phyloP scores from a whole-genome alignment of 2,797 vertebrate species.

The Simalia tracyae region DNA sequence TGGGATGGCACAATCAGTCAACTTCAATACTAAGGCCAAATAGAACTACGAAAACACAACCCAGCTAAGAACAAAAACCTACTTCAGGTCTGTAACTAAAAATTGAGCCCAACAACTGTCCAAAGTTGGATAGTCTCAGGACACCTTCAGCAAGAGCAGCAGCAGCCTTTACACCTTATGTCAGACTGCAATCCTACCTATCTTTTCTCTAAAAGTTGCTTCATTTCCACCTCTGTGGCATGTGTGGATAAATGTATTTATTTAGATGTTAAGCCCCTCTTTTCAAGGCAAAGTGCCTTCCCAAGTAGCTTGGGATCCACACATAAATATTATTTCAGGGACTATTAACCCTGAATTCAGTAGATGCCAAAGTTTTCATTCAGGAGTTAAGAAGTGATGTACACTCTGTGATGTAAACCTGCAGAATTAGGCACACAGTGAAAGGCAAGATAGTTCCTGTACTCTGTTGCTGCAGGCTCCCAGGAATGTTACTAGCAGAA shows the following conservation, averaged over 20 bases:
- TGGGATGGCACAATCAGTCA: background rate
- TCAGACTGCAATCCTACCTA: background rate
- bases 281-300: background rate
- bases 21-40: background rate
- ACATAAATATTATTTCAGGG: background rate
- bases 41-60: background rate
- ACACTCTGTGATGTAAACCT: conserved; percentile 1
- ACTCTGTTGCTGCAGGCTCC: conserved; percentile 57
- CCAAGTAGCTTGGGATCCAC: background rate
- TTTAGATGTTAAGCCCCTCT: background rate
- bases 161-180: background rate
- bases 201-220: background rate
- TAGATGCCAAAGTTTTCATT: background rate
- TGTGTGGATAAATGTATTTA: background rate
- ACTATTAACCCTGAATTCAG: background rate
- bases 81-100: background rate
- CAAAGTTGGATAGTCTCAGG: background rate
- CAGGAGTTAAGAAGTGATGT: background rate
- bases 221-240: background rate
- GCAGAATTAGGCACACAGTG: conserved; percentile 17
- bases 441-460: conserved; percentile 45
- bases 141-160: background rate
- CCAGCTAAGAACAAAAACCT: background rate
- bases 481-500: conserved; percentile 67
- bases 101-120: background rate